Conservation (phyloP, 2,888 invertebrate species). For the Spisula solida region DNA sequence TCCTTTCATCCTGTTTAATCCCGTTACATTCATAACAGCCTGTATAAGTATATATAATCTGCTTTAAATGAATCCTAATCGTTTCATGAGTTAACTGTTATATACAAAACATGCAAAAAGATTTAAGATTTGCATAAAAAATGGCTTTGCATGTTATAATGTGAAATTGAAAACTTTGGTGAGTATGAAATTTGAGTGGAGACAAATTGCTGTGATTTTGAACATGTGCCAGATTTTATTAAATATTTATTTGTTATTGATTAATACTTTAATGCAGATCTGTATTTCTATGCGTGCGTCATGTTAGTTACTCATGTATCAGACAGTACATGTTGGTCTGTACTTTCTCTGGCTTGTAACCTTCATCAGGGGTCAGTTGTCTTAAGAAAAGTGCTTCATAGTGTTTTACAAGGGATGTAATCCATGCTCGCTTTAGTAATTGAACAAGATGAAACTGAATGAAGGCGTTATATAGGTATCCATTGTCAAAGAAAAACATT, state of each 20-base stretch:
- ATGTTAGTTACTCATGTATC: too few relatives aligned
- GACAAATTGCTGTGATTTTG: neutral
- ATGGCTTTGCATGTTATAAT: neutral
- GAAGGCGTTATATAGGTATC: too few relatives aligned
- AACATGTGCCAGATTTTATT: conserved; percentile 1
- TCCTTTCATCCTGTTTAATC: neutral
- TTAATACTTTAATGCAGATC: neutral
- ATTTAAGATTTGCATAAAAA: conserved; percentile 11
- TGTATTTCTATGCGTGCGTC: neutral
- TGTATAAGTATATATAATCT: neutral
- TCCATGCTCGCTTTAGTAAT: too few relatives aligned
- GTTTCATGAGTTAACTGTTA: neutral
- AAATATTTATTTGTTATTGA: neutral
- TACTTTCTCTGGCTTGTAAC: too few relatives aligned
- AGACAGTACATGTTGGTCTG: too few relatives aligned
- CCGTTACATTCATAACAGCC: neutral
- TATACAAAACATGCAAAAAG: neutral
- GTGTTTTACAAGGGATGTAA: too few relatives aligned
- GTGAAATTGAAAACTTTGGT: neutral
- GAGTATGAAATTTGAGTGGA: neutral
- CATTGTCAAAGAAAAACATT: too few relatives aligned
- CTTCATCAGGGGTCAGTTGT: too few relatives aligned
- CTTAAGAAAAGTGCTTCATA: too few relatives aligned
- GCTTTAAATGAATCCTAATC: neutral
- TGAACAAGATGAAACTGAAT: too few relatives aligned